A percentile compares a stretch with the other conserved stretches of the same genome.
Conservation (phyloP, 1,140 invertebrate species). For the Acromyrmex echinatior region DNA sequence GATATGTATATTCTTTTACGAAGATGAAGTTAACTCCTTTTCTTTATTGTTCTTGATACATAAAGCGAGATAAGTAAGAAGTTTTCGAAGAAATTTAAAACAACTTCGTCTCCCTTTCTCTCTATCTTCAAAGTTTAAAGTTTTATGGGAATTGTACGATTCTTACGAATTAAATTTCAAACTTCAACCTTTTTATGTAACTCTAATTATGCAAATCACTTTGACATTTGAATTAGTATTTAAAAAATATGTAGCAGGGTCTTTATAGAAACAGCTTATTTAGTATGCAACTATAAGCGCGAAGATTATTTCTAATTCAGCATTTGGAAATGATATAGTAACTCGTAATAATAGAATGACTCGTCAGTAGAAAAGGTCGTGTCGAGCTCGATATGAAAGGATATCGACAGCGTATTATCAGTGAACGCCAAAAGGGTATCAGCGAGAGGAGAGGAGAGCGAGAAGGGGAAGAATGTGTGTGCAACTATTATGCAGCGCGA, state of each 20-base stretch:
- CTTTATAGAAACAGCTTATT: background rate
- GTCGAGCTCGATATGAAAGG: slow-evolving; percentile 18
- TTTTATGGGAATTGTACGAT: background rate
- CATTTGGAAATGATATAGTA: background rate
- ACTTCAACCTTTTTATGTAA: background rate
- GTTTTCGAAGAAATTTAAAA: slow-evolving; percentile 10
- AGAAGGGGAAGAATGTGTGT: background rate
- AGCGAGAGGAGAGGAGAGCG: background rate
- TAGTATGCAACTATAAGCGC: background rate
- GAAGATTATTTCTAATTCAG: slow-evolving; percentile 31
- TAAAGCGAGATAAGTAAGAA: background rate
- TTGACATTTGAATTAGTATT: background rate
- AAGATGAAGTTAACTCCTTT: background rate
- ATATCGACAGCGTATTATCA: slow-evolving; percentile 50
- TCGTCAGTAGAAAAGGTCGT: slow-evolving; percentile 12
- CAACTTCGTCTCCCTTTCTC: too few relatives aligned
- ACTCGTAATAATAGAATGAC: slow-evolving; percentile 37
- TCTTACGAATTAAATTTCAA: background rate
- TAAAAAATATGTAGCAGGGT: background rate
- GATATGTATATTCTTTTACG: background rate
- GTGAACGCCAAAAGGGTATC: slow-evolving; percentile 9
- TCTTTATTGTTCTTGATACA: background rate
- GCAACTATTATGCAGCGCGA: slow-evolving; percentile 24
- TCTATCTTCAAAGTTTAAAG: background rate
- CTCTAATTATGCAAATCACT: background rate